Percentiles rank a stretch among this genome's conserved stretches.
These are phyloP conservation scores for Peromyscus maniculatus DNA, from an alignment of 2,113 vertebrate genomes.

Conservation along the genomic window DNA sequence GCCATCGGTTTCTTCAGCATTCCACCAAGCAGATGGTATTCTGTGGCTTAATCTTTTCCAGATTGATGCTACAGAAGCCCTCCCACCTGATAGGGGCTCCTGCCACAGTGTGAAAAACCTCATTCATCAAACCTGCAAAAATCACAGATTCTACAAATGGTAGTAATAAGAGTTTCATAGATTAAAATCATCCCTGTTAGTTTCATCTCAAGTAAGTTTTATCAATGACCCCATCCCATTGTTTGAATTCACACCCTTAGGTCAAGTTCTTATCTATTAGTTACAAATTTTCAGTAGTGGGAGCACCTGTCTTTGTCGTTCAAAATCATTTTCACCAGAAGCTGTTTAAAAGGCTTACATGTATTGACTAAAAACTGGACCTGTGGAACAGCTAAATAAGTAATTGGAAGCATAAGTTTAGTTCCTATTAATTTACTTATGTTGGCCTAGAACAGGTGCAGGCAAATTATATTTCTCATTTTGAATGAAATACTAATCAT, in stretches of 20 bases:
- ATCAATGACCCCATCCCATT: no score
- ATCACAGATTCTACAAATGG: neutral
- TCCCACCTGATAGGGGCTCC: neutral
- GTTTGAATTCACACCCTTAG: neutral
- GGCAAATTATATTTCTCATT: neutral
- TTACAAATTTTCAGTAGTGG: neutral
- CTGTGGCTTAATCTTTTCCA: constrained; percentile 65
- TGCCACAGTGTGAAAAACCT: neutral
- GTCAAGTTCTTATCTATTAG: neutral
- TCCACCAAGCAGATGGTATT: constrained; percentile 43
- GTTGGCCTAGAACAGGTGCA: no score
- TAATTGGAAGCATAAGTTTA: neutral
- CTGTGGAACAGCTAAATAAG: neutral
- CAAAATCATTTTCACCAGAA: neutral
- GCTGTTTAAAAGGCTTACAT: neutral
- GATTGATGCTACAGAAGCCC: neutral
- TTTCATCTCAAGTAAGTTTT: no score
- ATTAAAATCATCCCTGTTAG: neutral
- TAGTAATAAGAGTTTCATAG: neutral
- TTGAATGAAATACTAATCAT: neutral
- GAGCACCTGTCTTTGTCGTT: neutral
- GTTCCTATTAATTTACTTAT: neutral
- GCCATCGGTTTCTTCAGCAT: constrained; percentile 46
- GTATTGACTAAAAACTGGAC: neutral
- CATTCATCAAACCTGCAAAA: neutral